phyloP scores from a whole-genome alignment of 2,888 invertebrate genomes.

The Timema cristinae region DNA sequence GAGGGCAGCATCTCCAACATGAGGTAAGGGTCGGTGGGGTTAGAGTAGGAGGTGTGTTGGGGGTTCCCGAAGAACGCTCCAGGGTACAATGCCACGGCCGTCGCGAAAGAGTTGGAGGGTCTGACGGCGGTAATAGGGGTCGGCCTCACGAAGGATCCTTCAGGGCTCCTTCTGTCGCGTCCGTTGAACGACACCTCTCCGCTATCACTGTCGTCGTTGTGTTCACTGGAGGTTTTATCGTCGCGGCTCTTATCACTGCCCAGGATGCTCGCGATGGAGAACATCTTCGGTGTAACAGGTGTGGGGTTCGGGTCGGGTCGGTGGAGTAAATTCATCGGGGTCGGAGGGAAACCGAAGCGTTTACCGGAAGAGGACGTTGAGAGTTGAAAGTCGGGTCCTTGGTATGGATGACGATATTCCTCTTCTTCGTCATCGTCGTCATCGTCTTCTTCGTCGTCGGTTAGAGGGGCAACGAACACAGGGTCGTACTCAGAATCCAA shows the following conservation, averaged over 20 bases:
- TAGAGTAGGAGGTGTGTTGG: not conserved
- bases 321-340: too few species aligned
- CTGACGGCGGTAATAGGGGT: constrained; percentile 18
- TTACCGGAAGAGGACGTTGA: too few species aligned
- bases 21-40: constrained; percentile 7
- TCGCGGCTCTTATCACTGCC: constrained; percentile 36
- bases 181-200: too few species aligned
- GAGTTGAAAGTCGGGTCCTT: too few species aligned
- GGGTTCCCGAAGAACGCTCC: not conserved
- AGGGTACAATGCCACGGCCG: constrained; percentile 19
- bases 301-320: too few species aligned
- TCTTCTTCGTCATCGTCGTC: constrained; percentile 15
- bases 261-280: constrained; percentile 55
- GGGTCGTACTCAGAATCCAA: not conserved
- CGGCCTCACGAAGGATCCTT: constrained; percentile 9
- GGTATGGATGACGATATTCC: too few species aligned
- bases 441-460: constrained; percentile 23
- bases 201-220: too few species aligned
- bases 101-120: constrained; percentile 13
- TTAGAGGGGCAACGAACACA: constrained; percentile 22
- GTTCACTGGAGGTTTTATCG: too few species aligned
- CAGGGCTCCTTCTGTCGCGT: not conserved
- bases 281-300: constrained; percentile 32
- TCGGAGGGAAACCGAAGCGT: too few species aligned
- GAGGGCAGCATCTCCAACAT: constrained; percentile 23